Percentiles rank a stretch among this genome's conserved stretches.
Conservation (phyloP, 2,888 invertebrate species). For the Cosmia trapezina region DNA sequence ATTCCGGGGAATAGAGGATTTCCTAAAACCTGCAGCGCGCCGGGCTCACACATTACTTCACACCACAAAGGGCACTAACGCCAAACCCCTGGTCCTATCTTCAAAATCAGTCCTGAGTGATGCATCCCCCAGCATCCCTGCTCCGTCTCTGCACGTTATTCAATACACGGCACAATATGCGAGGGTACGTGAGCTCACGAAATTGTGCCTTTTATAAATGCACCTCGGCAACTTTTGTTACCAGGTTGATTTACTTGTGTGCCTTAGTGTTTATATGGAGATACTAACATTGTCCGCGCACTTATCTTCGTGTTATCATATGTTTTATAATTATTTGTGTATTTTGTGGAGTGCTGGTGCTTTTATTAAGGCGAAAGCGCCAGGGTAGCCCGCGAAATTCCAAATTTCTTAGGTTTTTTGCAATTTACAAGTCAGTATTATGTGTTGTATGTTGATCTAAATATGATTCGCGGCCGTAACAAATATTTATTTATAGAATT, state of each 20-base stretch:
- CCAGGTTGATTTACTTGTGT: slow-evolving; percentile 57
- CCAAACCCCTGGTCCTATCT: slow-evolving; percentile 1
- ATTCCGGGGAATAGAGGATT: neutral
- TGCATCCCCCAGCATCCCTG: slow-evolving; percentile 11
- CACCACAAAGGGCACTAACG: slow-evolving; percentile 3
- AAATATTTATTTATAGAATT: too few species aligned
- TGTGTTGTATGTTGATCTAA: too few species aligned
- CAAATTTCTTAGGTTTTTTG: too few species aligned
- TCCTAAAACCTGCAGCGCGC: too few species aligned
- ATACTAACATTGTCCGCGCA: slow-evolving; percentile 20
- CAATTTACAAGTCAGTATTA: too few species aligned
- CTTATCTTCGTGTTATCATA: slow-evolving; percentile 39
- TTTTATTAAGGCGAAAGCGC: too few species aligned
- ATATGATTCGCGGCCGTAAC: too few species aligned
- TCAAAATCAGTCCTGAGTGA: slow-evolving; percentile 4
- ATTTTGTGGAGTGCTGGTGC: neutral
- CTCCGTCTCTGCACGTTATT: slow-evolving; percentile 62
- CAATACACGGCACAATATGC: slow-evolving; percentile 64
- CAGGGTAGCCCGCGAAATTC: too few species aligned
- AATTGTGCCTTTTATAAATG: slow-evolving; percentile 60
- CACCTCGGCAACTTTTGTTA: slow-evolving; percentile 49
- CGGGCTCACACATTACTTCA: neutral
- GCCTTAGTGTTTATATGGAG: slow-evolving; percentile 46
- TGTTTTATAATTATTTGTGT: slow-evolving; percentile 17
- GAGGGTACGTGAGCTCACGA: slow-evolving; percentile 59